These are phyloP conservation scores for Hydrochoerus hydrochaeris DNA, from an alignment of 2,113 vertebrate genomes.

Conservation along the genomic window DNA sequence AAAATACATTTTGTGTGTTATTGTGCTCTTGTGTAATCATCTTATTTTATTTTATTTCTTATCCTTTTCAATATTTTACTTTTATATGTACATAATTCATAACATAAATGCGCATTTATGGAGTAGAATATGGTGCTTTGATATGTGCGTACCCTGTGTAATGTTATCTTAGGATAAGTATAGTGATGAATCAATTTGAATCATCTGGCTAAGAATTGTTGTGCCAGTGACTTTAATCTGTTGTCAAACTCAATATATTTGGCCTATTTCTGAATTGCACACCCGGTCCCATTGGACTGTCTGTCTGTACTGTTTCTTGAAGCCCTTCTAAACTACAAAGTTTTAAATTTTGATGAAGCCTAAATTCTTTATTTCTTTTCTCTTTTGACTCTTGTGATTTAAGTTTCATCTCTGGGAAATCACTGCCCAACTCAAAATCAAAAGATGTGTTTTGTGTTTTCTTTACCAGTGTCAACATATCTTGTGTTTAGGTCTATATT, in stretches of 20 bases:
- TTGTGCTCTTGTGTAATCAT: not conserved
- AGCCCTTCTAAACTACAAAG: not conserved
- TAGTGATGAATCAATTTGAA: not conserved
- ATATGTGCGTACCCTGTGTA: not conserved
- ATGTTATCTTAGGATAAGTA: not conserved
- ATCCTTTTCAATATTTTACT: not conserved
- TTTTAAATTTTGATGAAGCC: not conserved
- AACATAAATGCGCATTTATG: not conserved
- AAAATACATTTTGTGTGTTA: not conserved
- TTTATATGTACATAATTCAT: not conserved
- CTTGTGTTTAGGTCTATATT: not conserved
- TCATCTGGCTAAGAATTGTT: not conserved
- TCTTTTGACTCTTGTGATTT: not conserved
- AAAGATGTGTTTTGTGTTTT: not conserved
- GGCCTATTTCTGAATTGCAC: not conserved
- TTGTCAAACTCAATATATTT: not conserved
- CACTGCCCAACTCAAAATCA: not conserved
- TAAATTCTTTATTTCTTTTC: not conserved
- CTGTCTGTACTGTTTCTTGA: not conserved
- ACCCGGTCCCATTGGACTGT: not conserved
- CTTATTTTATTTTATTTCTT: not conserved
- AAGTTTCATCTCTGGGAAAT: not conserved
- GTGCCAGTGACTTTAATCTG: not conserved
- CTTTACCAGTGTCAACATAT: not conserved
- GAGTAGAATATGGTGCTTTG: not conserved